These are phyloP conservation scores for Psittacula derbiana DNA, from an alignment of 2,797 vertebrate species.

Conservation along the genomic window DNA sequence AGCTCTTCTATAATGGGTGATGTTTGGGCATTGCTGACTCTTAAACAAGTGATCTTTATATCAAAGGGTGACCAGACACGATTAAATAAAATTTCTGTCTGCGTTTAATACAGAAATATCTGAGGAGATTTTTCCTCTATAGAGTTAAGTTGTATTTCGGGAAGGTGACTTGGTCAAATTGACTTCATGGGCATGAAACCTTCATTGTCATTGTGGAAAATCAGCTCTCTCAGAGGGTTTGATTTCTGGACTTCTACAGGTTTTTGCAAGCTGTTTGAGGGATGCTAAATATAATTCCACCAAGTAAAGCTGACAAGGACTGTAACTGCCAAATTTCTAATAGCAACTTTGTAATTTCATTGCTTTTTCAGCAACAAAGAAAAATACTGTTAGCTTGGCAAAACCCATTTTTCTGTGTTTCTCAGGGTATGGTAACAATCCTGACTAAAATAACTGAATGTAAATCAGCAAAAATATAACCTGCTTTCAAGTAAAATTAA, in stretches of 20 bases:
- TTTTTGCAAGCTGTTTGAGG: constrained; percentile 20
- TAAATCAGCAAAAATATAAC: constrained; percentile 17
- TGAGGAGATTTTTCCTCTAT: background rate
- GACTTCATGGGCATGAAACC: background rate
- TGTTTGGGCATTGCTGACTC: background rate
- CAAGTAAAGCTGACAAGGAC: constrained; percentile 23
- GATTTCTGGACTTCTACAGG: background rate
- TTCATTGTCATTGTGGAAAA: constrained; percentile 2
- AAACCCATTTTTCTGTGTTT: background rate
- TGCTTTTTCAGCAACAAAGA: constrained; percentile 33
- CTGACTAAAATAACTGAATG: background rate
- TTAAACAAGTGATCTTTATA: background rate
- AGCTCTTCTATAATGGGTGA: background rate
- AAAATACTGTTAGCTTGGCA: constrained; percentile 31
- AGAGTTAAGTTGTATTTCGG: background rate
- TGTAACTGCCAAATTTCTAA: background rate
- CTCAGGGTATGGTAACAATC: background rate
- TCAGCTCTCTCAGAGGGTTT: background rate
- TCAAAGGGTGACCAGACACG: background rate
- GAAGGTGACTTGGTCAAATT: background rate
- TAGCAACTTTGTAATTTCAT: background rate
- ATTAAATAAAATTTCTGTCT: background rate
- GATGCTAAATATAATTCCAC: constrained; percentile 33
- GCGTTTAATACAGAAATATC: background rate
- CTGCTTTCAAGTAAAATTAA: background rate